phyloP scores from a whole-genome alignment of 2,113 vertebrate genomes.

The Rutilus rutilus region DNA sequence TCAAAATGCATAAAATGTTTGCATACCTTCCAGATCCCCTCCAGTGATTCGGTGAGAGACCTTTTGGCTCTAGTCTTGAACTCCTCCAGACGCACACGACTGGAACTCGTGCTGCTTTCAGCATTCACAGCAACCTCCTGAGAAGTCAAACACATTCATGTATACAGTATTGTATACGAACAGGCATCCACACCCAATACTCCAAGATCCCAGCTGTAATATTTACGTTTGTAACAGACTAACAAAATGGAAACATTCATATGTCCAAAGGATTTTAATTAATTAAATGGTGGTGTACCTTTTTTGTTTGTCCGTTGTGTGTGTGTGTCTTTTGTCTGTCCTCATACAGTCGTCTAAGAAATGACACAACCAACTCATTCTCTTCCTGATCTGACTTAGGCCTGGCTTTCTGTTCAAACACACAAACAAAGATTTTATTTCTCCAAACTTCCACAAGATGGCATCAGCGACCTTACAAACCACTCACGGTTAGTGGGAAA shows the following conservation, averaged over 20 bases:
- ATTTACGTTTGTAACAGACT: not conserved
- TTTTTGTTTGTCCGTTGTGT: conserved; percentile 78
- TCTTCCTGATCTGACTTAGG: conserved; percentile 91
- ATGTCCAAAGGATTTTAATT: not conserved
- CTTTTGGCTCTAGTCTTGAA: conserved; percentile 91
- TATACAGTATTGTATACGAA: not conserved
- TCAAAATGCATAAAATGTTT: not conserved
- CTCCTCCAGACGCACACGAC: conserved; percentile 86
- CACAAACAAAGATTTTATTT: conserved; percentile 34
- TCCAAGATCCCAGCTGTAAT: not conserved
- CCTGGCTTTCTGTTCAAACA: conserved; percentile 81
- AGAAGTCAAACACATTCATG: conserved; percentile 46
- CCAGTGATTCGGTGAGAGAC: conserved; percentile 91
- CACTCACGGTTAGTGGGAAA: not conserved
- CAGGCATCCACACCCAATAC: not conserved
- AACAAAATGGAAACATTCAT: not conserved
- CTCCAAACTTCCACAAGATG: conserved; percentile 63
- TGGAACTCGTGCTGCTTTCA: conserved; percentile 77
- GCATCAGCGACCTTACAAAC: conserved; percentile 33
- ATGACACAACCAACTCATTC: conserved; percentile 88
- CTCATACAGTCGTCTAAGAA: conserved; percentile 87
- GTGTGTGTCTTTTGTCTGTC: conserved; percentile 87
- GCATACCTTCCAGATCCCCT: conserved; percentile 85
- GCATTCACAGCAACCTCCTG: conserved; percentile 73
- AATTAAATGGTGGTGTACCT: conserved; percentile 68